Percentiles rank a stretch among this genome's conserved stretches.
Conservation (phyloP, 1,140 invertebrate species). For the Macrocentrus cingulum region DNA sequence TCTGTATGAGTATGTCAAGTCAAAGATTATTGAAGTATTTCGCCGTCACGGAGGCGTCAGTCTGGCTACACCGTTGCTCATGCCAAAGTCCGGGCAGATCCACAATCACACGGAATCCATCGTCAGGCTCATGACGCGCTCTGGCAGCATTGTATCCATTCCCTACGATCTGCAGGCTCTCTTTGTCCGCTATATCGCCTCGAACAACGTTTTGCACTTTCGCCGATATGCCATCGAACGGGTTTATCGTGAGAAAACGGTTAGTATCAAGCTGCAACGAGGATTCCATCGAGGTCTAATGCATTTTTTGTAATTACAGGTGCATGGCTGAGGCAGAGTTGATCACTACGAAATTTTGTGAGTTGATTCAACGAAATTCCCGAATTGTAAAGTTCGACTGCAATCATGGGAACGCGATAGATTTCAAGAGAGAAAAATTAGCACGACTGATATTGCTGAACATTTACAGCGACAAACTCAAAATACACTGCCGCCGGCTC, state of each 20-base stretch:
- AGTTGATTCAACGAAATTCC: conserved; percentile 77
- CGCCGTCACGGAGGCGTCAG: conserved; percentile 75
- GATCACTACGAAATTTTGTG: conserved; percentile 71
- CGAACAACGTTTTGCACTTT: conserved; percentile 75
- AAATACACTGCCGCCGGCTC: conserved; percentile 59
- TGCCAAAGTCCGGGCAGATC: conserved; percentile 65
- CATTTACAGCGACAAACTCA: conserved; percentile 64
- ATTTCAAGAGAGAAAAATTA: conserved; percentile 67
- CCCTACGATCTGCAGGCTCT: conserved; percentile 77
- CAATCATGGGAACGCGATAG: conserved; percentile 65
- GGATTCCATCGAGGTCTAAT: too few species aligned
- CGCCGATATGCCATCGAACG: conserved; percentile 84
- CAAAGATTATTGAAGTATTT: conserved; percentile 68
- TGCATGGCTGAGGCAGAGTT: conserved; percentile 83
- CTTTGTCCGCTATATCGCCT: conserved; percentile 82
- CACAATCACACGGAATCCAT: conserved; percentile 65
- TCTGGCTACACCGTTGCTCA: conserved; percentile 74
- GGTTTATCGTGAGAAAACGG: conserved; percentile 83
- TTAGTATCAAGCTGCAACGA: conserved; percentile 38
- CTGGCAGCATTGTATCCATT: conserved; percentile 76
- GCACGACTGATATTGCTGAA: conserved; percentile 57
- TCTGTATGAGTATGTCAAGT: conserved; percentile 45
- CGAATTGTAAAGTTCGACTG: conserved; percentile 63
- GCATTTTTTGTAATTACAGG: too few species aligned
- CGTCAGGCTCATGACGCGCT: conserved; percentile 82